Evolutionary conservation across 2,888 invertebrate genomes (phyloP).

Genomic region (Stenichneumon culpator): DNA sequence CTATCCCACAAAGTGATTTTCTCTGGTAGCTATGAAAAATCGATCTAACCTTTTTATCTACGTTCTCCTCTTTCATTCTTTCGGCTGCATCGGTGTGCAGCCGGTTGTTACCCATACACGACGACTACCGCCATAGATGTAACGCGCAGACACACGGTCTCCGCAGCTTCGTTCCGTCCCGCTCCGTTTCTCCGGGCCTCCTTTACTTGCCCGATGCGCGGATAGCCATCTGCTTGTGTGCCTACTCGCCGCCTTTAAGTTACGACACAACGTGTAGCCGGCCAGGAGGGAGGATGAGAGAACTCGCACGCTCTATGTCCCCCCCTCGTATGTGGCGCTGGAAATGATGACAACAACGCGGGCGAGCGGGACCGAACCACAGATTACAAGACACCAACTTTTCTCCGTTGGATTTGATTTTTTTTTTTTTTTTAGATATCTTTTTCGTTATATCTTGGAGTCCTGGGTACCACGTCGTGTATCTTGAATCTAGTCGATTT

Average conservation of each 20-base stretch:
- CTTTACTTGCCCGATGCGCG: conserved; percentile 59
- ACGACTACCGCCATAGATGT: conserved; percentile 6
- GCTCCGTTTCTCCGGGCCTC: conserved; percentile 62
- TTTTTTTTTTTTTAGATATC: conserved; percentile 8
- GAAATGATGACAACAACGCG: conserved; percentile 53
- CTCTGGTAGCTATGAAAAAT: conserved; percentile 80
- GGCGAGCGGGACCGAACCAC: conserved; percentile 25
- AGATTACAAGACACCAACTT: conserved; percentile 37
- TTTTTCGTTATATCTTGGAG: conserved; percentile 10
- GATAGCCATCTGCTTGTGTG: conserved; percentile 77
- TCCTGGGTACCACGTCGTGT: not conserved
- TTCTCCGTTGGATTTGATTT: not conserved
- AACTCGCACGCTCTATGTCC: conserved; percentile 20
- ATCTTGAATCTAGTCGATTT: conserved; percentile 40
- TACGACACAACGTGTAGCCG: conserved; percentile 73
- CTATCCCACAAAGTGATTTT: conserved; percentile 75
- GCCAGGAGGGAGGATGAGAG: conserved; percentile 23
- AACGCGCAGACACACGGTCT: conserved; percentile 18
- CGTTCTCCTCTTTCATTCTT: conserved; percentile 32
- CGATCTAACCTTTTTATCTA: conserved; percentile 79
- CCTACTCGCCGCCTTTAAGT: conserved; percentile 70
- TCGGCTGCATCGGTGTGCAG: conserved; percentile 21
- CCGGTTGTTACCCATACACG: conserved; percentile 18
- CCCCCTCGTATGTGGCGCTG: conserved; percentile 27
- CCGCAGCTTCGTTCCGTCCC: conserved; percentile 69